These are phyloP conservation scores for Stictocephala bisonia DNA, from an alignment of 2,888 invertebrate genomes.

Conservation along the genomic window DNA sequence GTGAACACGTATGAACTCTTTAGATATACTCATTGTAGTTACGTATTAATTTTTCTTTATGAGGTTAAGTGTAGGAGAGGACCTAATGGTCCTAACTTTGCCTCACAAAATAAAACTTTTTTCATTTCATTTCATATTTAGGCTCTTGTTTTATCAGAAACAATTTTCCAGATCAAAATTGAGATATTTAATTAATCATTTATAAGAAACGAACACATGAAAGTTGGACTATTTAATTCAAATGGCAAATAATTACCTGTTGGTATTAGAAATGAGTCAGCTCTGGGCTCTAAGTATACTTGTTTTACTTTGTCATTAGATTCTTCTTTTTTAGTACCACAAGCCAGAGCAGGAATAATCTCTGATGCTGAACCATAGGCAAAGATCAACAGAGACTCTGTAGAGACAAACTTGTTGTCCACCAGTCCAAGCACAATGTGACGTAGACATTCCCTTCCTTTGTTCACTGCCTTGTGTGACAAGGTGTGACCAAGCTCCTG, in stretches of 20 bases:
- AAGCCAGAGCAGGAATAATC: conserved; percentile 71
- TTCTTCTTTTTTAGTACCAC: conserved; percentile 56
- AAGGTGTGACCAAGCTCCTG: conserved; percentile 75
- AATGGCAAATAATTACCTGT: conserved; percentile 67
- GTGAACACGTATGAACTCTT: too few species aligned
- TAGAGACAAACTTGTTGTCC: conserved; percentile 80
- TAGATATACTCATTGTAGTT: too few species aligned
- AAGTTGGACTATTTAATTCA: too few species aligned
- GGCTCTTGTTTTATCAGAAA: too few species aligned
- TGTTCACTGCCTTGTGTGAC: conserved; percentile 82
- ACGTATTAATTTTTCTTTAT: too few species aligned
- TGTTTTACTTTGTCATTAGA: conserved; percentile 65
- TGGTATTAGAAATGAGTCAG: conserved; percentile 83
- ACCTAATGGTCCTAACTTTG: too few species aligned
- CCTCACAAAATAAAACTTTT: too few species aligned
- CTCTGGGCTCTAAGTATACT: conserved; percentile 68
- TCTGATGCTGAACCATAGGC: conserved; percentile 85
- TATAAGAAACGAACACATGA: too few species aligned
- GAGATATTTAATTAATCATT: too few species aligned
- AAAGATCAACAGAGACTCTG: conserved; percentile 81
- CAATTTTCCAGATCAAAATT: too few species aligned
- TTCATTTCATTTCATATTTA: too few species aligned
- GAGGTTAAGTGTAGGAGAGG: too few species aligned
- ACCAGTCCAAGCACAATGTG: conserved; percentile 85
- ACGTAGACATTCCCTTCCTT: conserved; percentile 83